Percentiles rank a stretch among this genome's conserved stretches.
These are phyloP conservation scores for Leptosomus discolor DNA, from an alignment of 2,113 vertebrate genomes.

Conservation along the genomic window DNA sequence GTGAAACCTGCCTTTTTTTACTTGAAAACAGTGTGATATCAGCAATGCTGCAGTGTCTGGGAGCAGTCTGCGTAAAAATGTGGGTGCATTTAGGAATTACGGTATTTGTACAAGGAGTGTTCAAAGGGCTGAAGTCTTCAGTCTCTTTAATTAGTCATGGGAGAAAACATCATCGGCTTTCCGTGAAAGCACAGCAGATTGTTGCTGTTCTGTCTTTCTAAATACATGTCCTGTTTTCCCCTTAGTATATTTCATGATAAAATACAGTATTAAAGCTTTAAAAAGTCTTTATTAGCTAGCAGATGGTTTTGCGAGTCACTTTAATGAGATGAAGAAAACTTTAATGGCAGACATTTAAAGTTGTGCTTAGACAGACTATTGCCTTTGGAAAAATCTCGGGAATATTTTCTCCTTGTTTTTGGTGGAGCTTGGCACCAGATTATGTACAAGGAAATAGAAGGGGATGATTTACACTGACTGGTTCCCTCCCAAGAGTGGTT, in stretches of 20 bases:
- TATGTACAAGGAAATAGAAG: neutral
- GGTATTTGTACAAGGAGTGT: conserved; percentile 1
- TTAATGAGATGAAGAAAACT: conserved; percentile 43
- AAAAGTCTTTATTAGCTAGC: conserved; percentile 56
- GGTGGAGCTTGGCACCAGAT: conserved; percentile 17
- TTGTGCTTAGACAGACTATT: conserved; percentile 23
- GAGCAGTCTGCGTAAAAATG: neutral
- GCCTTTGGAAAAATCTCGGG: conserved; percentile 18
- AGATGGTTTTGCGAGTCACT: conserved; percentile 55
- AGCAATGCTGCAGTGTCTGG: neutral
- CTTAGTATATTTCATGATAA: conserved; percentile 25
- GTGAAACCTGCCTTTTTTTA: neutral
- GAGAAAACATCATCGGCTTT: neutral
- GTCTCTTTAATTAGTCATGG: conserved; percentile 33
- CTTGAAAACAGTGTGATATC: neutral
- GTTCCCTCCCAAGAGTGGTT: neutral
- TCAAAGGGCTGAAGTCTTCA: conserved; percentile 9
- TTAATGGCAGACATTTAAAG: conserved; percentile 30
- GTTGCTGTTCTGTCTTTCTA: conserved; percentile 5
- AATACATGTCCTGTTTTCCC: conserved; percentile 13
- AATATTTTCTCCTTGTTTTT: conserved; percentile 4
- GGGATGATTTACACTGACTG: neutral
- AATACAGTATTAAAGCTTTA: conserved; percentile 45
- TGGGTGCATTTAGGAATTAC: neutral
- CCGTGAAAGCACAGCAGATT: conserved; percentile 1